Conservation (phyloP, 2,113 vertebrate genomes). For the Cryptomyrus ogoouensis region DNA sequence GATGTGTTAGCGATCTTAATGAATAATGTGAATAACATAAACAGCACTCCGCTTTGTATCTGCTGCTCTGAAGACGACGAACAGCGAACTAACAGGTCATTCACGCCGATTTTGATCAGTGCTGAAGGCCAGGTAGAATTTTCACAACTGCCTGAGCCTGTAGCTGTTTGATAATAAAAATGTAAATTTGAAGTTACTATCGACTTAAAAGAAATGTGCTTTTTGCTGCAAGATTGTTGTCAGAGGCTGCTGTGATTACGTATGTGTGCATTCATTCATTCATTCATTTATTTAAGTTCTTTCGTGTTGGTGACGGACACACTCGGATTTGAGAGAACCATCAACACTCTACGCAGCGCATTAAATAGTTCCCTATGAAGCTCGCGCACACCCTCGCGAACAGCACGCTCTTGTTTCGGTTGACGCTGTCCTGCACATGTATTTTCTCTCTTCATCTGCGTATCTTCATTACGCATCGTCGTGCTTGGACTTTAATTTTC, state of each 20-base stretch:
- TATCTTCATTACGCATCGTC: background rate
- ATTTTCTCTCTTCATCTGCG: background rate
- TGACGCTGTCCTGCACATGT: background rate
- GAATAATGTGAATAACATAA: background rate
- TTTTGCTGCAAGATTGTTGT: background rate
- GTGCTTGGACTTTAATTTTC: background rate
- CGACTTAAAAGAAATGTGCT: background rate
- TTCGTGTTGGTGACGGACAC: background rate
- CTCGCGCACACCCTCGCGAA: background rate
- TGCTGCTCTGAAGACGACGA: background rate
- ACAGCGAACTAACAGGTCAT: background rate
- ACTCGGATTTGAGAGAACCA: background rate
- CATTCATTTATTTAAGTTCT: background rate
- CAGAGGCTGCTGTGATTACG: background rate
- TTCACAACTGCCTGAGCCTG: background rate
- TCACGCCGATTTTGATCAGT: background rate
- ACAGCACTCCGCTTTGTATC: background rate
- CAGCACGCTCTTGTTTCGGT: background rate
- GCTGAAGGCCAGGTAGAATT: background rate
- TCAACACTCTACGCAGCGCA: background rate
- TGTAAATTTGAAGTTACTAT: background rate
- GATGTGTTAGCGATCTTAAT: background rate
- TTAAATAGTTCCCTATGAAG: background rate
- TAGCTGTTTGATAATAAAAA: background rate
- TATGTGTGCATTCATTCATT: background rate